Base-by-base conservation (phyloP, 2,888 invertebrate species). In the Gymnosoma rotundatum region DNA sequence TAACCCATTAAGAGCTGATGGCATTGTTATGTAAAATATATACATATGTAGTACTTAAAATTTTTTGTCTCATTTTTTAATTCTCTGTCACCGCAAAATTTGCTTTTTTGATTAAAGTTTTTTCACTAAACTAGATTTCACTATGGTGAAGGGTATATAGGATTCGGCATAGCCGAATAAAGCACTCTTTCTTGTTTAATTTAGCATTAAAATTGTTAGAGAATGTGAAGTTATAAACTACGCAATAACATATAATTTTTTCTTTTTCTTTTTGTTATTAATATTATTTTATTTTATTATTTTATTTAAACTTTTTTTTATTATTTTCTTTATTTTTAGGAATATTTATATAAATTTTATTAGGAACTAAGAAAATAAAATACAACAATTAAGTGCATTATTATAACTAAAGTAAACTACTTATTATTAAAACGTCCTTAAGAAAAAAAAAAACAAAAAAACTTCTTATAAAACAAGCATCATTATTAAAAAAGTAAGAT, bases 281-380 rank as follows among this genome's bases (percentile, higher is more conserved):
- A 8, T 52, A 18, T 9, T 52, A 52, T 21, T 16, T 67, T 18
- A 64, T 74, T 75, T 74, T 12, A 60, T n/a, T n/a, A n/a, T n/a
- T n/a, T n/a, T n/a, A 61, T 75, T 72, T 72, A 12, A 48, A 70
- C 70, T 61, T 69, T n/a, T 14, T 76, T 18, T 5, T 32, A 16
- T 48, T 48, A 79, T 85, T 86, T 75, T 88, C 78, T 75, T 87
- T 87, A 66, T 90, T 87, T 80, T 70, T 86, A 72, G 60, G 78
- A 92, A 89, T 92, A 92, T 88, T 85, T 92, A 87, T 92, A 91
- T 88, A 91, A 88, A 88, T 92, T 90, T 90, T 92, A 92, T 89
- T 92, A 91, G 90, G 86, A 88, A 87, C 83, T 86, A 83, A 83
- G 67, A 81, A 21, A 64, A n/a, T n/a, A n/a, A 83, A 81, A 79